These are phyloP conservation scores for Atethmia centrago DNA, from an alignment of 2,888 invertebrate species.

Conservation along the genomic window DNA sequence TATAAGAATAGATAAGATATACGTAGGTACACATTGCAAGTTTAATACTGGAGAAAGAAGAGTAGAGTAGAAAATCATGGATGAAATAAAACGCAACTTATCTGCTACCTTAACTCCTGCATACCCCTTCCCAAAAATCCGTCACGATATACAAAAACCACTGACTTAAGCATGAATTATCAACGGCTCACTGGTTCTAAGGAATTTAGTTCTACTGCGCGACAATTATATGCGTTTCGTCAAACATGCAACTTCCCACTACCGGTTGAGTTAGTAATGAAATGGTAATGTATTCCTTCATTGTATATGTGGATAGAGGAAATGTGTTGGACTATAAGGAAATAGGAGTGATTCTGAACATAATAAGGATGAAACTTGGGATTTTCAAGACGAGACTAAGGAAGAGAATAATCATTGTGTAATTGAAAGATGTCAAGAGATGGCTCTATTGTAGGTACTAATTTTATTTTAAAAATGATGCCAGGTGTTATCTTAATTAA, in stretches of 20 bases:
- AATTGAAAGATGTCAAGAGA: neutral
- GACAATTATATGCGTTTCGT: slow-evolving; percentile 83
- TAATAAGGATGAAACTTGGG: neutral
- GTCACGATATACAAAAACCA: slow-evolving; percentile 45
- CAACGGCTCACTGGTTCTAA: slow-evolving; percentile 73
- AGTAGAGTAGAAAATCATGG: neutral
- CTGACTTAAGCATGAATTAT: slow-evolving; percentile 77
- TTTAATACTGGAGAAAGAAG: neutral
- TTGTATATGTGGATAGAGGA: slow-evolving; percentile 43
- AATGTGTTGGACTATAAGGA: slow-evolving; percentile 45
- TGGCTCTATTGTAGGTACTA: neutral
- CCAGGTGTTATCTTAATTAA: neutral
- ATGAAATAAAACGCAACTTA: neutral
- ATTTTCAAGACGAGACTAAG: neutral
- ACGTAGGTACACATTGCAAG: neutral
- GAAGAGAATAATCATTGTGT: neutral
- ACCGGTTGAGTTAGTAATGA: slow-evolving; percentile 67
- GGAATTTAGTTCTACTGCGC: slow-evolving; percentile 79
- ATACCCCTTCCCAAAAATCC: slow-evolving; percentile 17
- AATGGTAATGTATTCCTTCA: slow-evolving; percentile 47
- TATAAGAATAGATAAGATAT: neutral
- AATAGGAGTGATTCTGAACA: slow-evolving; percentile 25
- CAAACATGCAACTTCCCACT: slow-evolving; percentile 81
- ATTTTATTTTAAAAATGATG: neutral
- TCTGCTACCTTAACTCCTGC: neutral